Base-by-base conservation (phyloP, 2,113 vertebrate genomes). In the Pangasianodon hypophthalmus region DNA sequence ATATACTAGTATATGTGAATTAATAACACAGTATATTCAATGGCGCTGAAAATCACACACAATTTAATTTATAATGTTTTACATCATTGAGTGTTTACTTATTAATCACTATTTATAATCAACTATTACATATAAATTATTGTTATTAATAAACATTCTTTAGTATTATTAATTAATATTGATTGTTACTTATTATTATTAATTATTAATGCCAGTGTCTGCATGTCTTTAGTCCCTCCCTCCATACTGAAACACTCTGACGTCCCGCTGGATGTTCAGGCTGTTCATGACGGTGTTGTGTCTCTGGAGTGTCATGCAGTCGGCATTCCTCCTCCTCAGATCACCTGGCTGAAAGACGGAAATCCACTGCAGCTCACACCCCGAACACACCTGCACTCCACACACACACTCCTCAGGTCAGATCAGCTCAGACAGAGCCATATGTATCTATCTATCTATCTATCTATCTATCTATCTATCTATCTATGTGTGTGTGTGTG, bases 271-370 rank as follows among this genome's bases (percentile, higher is more conserved):
- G 96, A 44, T 87, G 93, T 96, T 62, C 94, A 95, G 90, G 94
- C 92, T 29, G 92, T 93, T 1, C 95, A 95, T 94, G 95, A 96
- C 92, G 91, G 93, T 0, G 84, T 37, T 2, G 94, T 98, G 93
- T 97, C 95, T 0, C 92, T 99, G 94, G 93, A 96, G 77, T 99
- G 98, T 91, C 94, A 94, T 0, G 96, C 94, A 4, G 88, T 91
- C 32, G 97, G 97, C 71, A 96, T 91, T 69, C 96, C 96, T 0
- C 95, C 95, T 1, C 96, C 97, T 90, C 96, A 95, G 64, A 92
- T 98, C 92, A 97, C 94, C 96, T 99, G 98, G 98, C 93, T 98
- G 91, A 98, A 96, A 92, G 97, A 98, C 0, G 96, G 97, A 41
- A 95, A 94, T 3, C 97, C 97, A 0, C 94, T 99, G 21, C 94